phyloP scores from a whole-genome alignment of 1,140 invertebrate genomes.

The Plectus sambesii region DNA sequence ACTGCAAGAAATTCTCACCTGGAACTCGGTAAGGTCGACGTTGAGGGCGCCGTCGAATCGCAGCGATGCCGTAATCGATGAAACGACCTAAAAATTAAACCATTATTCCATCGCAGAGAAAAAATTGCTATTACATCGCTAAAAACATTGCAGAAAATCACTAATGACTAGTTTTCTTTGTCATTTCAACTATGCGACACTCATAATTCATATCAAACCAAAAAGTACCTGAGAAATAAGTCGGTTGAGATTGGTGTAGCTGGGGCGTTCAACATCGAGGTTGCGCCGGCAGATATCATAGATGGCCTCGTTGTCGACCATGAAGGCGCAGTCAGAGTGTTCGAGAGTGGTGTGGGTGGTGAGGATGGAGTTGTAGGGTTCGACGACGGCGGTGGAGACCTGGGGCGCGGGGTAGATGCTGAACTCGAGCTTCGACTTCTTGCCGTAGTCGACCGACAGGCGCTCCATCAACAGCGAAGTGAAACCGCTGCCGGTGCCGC shows the following conservation, averaged over 20 bases:
- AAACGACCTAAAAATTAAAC: too few species aligned
- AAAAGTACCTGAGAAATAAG: slow-evolving; percentile 68
- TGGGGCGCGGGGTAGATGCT: slow-evolving; percentile 75
- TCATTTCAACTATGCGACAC: too few species aligned
- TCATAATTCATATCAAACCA: too few species aligned
- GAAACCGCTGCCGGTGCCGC: slow-evolving; percentile 76
- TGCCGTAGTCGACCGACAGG: slow-evolving; percentile 71
- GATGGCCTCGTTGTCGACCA: slow-evolving; percentile 69
- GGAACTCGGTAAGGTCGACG: slow-evolving; percentile 74
- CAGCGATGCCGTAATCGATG: slow-evolving; percentile 67
- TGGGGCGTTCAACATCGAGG: slow-evolving; percentile 62
- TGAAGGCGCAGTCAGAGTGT: slow-evolving; percentile 35
- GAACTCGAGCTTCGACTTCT: slow-evolving; percentile 74
- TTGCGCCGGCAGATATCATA: slow-evolving; percentile 76
- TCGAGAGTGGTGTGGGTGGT: slow-evolving; percentile 55
- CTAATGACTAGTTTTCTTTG: too few species aligned
- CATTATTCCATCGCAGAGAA: too few species aligned
- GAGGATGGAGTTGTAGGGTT: slow-evolving; percentile 48
- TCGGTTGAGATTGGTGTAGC: slow-evolving; percentile 66
- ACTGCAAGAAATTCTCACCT: slow-evolving; percentile 6
- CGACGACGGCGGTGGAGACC: slow-evolving; percentile 47
- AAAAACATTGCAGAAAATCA: too few species aligned
- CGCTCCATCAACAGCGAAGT: slow-evolving; percentile 72
- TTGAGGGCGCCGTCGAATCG: slow-evolving; percentile 73
- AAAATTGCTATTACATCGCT: too few species aligned